Evolutionary conservation across 2,797 vertebrate genomes (phyloP), one percentile per base, ranked within the genome.

Genomic region (Prionace glauca): DNA sequence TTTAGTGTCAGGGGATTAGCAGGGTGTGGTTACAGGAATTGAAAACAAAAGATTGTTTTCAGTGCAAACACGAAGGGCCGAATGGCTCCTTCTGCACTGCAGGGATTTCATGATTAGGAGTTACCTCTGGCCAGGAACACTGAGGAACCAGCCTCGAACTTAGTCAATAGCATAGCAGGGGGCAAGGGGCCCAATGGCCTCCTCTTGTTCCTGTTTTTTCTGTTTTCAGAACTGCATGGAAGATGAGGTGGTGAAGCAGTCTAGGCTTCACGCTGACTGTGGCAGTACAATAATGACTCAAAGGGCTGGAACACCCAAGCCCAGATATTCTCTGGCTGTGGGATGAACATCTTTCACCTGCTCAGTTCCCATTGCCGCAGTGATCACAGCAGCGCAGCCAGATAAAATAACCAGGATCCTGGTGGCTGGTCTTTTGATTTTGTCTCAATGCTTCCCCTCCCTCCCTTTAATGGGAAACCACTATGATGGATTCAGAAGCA

Each of bases 191-290:
- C 71, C 71, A 26, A 24, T 24, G 71, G 22, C 71, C 4, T 72
- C 50, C 50, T 56, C 50, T 56, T 56, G 50, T 56, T 56, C 50
- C 50, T 56, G 50, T 56, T 56, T 72, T 26, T 72, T 72, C 22
- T 71, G 20, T 36, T 79, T n/a, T 32, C n/a, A 16, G n/a, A n/a
- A n/a, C 77, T 8, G 16, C 79, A 7, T 22, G 65, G 62, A n/a
- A 22, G 32, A 69, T 10, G 50, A n/a, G n/a, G 20, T 10, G 20
- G 16, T 22, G 90, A 36, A 92, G 24, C 9, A 36, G 90, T 41
- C 22, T 8, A 18, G 3, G 2, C 8, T 2, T 26, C 22, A 12
- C 24, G 2, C 24, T 0, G 14, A 20, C n/a, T 0, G 20, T 0
- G 5, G n/a, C 79, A 4, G n/a, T 41, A 0, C 20, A 41, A 41